Percentiles rank a stretch among this genome's conserved stretches.
Evolutionary conservation across 2,113 vertebrate species (phyloP).

Genomic region (Prolemur simus): DNA sequence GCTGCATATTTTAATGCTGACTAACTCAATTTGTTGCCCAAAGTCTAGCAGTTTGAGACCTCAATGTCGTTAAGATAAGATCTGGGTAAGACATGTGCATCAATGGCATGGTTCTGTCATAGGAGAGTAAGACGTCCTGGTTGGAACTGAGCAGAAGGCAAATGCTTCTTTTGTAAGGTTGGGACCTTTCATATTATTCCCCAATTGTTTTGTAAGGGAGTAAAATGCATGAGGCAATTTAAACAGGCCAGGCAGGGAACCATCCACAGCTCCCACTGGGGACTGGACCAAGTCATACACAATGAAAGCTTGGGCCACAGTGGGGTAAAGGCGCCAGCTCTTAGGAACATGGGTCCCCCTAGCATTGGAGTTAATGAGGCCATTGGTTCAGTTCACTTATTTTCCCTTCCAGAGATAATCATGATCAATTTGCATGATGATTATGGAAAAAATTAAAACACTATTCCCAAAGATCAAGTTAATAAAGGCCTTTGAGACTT

Average conservation of each 20-base stretch:
- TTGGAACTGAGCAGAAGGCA: neutral
- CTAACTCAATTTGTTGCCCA: neutral
- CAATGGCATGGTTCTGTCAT: accelerated
- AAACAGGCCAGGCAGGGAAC: neutral
- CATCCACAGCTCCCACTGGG: neutral
- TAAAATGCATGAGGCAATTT: constrained; percentile 36
- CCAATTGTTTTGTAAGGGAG: neutral
- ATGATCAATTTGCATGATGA: constrained; percentile 73
- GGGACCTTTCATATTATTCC: neutral
- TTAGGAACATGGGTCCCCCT: neutral
- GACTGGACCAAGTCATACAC: neutral
- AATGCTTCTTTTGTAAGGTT: neutral
- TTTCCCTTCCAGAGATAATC: constrained; percentile 64
- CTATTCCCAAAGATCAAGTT: constrained; percentile 68
- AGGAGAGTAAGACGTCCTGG: too few species aligned
- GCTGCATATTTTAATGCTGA: neutral
- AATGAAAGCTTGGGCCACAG: neutral
- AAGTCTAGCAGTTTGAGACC: neutral
- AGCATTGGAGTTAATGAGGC: constrained; percentile 58
- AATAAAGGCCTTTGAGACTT: constrained; percentile 62
- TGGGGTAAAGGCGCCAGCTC: neutral
- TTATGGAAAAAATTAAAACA: constrained; percentile 70
- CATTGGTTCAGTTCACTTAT: constrained; percentile 40
- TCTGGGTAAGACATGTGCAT: accelerated
- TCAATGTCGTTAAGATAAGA: neutral